Base-by-base conservation (phyloP, 2,797 vertebrate species). In the Phataginus tetradactyla region DNA sequence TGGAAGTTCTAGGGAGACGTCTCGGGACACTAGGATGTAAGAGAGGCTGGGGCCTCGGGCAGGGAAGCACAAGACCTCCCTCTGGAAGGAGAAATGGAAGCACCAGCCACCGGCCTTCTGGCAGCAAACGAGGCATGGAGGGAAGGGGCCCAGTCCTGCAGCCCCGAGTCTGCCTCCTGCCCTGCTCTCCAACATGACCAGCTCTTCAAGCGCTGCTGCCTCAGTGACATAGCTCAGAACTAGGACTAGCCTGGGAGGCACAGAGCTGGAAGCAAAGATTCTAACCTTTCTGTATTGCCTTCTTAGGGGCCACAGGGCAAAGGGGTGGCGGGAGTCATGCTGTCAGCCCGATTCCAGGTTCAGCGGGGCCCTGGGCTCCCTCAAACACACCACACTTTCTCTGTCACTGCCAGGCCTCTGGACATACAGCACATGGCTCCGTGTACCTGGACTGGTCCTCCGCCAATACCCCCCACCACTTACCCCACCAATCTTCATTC, bases 341-440 rank as follows among this genome's bases (percentile, higher is more conserved):
- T 72, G 14, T 57, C 45, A 4, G 20, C 4, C 32, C 14, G 34
- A 39, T 5, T 63, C 64, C 32, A 92, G 42, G 34, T 14, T 79
- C 14, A 8, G 4, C 6, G 55, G 5, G 5, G 27, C 23, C 49
- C 78, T 4, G 42, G 1, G 32, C 5, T 23, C 29, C 34, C 42
- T 11, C 29, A 71, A 27, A 69, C 39, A 32, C 3, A 8, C 3
- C 2, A 8, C 4, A 3, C 68, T 25, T 29, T 37, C 57, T 34
- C 23, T 45, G 23, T 37, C 59, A 59, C 51, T 7, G 4, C 59
- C 39, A 10, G 32, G 63, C n/a, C 59, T 39, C 61, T 78, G 11
- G 39, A 55, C 23, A n/a, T 5, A 9, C 3, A 42, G 29, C 15
- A 12, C 37, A 17, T 1, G 1, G 11, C 5, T 2, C 14, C 68